phyloP scores from a whole-genome alignment of 2,113 vertebrate species.

The Calyptomena viridis region DNA sequence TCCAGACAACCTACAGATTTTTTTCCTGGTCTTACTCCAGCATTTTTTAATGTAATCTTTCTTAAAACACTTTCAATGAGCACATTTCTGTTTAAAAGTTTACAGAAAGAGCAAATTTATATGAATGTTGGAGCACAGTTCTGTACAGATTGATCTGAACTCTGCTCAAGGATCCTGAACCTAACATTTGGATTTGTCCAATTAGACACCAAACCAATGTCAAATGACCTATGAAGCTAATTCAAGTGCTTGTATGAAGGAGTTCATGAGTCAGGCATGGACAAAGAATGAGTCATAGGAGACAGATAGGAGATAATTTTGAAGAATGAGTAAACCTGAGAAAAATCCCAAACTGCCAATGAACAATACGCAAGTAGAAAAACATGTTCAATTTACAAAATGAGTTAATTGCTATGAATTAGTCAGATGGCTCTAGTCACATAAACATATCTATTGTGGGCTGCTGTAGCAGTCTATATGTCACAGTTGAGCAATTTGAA shows the following conservation, averaged over 20 bases:
- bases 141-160: not conserved
- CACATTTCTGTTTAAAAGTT: not conserved
- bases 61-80: not conserved
- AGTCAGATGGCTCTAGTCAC: conserved; percentile 41
- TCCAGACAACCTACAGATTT: not conserved
- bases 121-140: not conserved
- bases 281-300: conserved; percentile 50
- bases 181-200: not conserved
- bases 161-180: not conserved
- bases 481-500: not conserved
- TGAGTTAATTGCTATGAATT: conserved; percentile 38
- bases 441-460: conserved; percentile 10
- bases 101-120: not conserved
- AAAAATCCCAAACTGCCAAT: conserved; percentile 37
- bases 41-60: not conserved
- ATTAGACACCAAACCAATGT: not conserved
- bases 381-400: conserved; percentile 43
- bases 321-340: conserved; percentile 44
- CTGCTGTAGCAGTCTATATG: conserved; percentile 1
- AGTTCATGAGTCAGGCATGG: conserved; percentile 15
- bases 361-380: conserved; percentile 45
- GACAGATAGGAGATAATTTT: conserved; percentile 16
- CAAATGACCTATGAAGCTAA: not conserved
- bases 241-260: conserved; percentile 1
- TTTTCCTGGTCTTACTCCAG: not conserved